These are phyloP conservation scores for Cryptus armator DNA, from an alignment of 2,888 invertebrate species.

Conservation along the genomic window DNA sequence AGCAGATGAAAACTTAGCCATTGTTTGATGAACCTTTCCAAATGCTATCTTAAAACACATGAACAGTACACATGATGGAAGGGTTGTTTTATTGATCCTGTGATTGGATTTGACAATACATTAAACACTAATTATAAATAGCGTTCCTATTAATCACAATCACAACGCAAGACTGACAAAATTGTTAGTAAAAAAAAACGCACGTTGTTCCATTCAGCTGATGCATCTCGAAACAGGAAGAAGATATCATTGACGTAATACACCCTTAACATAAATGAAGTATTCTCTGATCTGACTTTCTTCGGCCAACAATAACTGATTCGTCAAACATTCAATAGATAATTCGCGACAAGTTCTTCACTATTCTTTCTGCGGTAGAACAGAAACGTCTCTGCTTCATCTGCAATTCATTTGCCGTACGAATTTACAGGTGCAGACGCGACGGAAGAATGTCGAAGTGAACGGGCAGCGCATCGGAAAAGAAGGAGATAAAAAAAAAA, in stretches of 20 bases:
- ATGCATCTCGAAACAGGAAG: background rate
- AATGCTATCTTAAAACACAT: too few relatives aligned
- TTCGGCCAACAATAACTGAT: background rate
- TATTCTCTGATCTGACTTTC: background rate
- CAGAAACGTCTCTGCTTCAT: conserved; percentile 29
- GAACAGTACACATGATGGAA: too few relatives aligned
- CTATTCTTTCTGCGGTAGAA: background rate
- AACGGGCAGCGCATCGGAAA: conserved; percentile 12
- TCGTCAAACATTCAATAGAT: conserved; percentile 18
- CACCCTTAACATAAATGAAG: background rate
- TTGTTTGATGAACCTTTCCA: background rate
- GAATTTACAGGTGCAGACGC: conserved; percentile 53
- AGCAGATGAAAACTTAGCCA: background rate
- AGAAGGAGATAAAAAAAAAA: conserved; percentile 22
- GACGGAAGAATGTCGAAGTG: conserved; percentile 16
- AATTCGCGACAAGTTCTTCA: conserved; percentile 15
- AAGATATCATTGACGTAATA: background rate
- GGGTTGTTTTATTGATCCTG: too few relatives aligned
- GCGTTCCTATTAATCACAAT: too few relatives aligned
- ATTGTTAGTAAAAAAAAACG: too few relatives aligned
- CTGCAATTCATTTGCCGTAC: conserved; percentile 57
- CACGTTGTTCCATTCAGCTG: too few relatives aligned
- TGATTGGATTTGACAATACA: too few relatives aligned
- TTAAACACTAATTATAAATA: too few relatives aligned
- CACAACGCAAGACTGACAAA: too few relatives aligned